Conservation (phyloP, 2,113 vertebrate species). For the Glareola pratincola region DNA sequence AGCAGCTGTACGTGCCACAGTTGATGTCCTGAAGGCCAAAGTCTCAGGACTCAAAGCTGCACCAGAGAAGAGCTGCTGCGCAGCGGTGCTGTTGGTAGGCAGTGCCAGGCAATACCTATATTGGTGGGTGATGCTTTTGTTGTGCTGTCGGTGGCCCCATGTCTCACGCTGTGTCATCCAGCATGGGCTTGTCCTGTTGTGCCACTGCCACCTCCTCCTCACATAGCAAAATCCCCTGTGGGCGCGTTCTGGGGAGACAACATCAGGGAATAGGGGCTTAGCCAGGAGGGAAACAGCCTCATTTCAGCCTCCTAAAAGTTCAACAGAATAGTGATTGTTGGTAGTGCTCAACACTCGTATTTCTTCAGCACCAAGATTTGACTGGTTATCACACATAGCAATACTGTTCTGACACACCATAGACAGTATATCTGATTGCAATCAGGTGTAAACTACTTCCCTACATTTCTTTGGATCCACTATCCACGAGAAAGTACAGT, state of each 20-base stretch:
- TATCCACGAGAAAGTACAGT: background rate
- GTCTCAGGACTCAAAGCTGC: background rate
- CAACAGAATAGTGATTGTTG: fast-evolving
- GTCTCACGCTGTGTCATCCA: background rate
- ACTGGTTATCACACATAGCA: fast-evolving
- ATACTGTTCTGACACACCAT: background rate
- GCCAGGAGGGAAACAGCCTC: background rate
- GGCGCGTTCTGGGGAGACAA: background rate
- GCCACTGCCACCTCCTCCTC: background rate
- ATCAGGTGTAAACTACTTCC: background rate
- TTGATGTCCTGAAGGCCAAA: background rate
- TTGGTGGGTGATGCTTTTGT: background rate
- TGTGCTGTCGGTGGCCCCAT: fast-evolving
- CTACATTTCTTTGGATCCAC: background rate
- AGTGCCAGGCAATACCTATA: background rate
- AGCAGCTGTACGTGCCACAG: background rate
- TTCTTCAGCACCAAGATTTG: background rate
- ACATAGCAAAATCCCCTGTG: fast-evolving
- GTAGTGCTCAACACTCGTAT: fast-evolving
- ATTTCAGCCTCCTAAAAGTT: background rate
- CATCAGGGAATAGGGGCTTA: background rate
- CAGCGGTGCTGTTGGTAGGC: background rate
- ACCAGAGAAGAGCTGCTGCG: background rate
- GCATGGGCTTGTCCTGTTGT: background rate
- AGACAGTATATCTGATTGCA: background rate